These are phyloP conservation scores for Chymomyza caudatula DNA, from an alignment of 2,888 invertebrate genomes.

Conservation along the genomic window DNA sequence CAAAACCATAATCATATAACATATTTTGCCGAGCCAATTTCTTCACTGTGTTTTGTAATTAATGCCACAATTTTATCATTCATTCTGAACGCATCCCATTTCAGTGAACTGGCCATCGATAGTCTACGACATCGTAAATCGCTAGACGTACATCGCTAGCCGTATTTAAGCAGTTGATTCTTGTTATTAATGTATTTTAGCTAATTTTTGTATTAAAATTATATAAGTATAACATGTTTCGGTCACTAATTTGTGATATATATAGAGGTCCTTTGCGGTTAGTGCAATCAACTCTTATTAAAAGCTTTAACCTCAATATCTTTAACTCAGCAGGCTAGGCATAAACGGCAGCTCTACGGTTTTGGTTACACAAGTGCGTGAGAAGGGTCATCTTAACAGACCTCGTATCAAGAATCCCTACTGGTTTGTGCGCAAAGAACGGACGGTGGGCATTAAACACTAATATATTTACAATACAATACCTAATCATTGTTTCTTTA, in stretches of 20 bases:
- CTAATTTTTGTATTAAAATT: slow-evolving; percentile 50
- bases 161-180: slow-evolving; percentile 21
- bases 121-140: slow-evolving; percentile 3
- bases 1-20: no score
- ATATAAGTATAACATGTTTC: slow-evolving; percentile 63
- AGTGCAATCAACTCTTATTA: slow-evolving; percentile 8
- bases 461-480: background rate
- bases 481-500: slow-evolving; percentile 66
- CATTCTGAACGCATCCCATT: no score
- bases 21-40: no score
- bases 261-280: slow-evolving; percentile 53
- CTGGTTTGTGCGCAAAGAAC: slow-evolving; percentile 85
- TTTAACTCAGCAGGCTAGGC: slow-evolving; percentile 26
- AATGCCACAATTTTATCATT: no score
- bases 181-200: slow-evolving; percentile 50
- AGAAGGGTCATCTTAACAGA: slow-evolving; percentile 75
- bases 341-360: slow-evolving; percentile 27
- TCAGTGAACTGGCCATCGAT: no score
- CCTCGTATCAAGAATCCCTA: slow-evolving; percentile 85
- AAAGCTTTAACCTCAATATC: background rate
- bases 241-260: slow-evolving; percentile 58
- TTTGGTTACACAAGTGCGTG: slow-evolving; percentile 73
- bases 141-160: slow-evolving; percentile 11
- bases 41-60: no score
- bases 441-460: slow-evolving; percentile 80